A percentile compares a stretch with the other conserved stretches of the same genome.
Evolutionary conservation across 2,797 vertebrate genomes (phyloP).

Genomic region (Melanotaenia boesemani): DNA sequence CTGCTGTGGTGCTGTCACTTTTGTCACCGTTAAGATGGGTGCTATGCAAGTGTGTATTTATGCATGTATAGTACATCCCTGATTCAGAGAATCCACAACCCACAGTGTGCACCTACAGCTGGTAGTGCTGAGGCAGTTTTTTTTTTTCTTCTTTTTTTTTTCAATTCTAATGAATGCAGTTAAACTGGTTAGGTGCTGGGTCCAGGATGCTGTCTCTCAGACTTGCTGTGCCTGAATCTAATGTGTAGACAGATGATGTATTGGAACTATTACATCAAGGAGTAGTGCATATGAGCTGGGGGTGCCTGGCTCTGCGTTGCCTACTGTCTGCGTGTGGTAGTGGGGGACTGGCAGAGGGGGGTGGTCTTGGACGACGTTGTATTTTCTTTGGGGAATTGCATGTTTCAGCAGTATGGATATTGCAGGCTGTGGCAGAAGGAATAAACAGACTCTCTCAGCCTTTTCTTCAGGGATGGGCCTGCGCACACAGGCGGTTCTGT

Average conservation of each 20-base stretch:
- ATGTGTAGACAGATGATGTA: conserved; percentile 76
- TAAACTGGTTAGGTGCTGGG: conserved; percentile 69
- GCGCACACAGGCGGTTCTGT: conserved; percentile 72
- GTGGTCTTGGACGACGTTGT: conserved; percentile 61
- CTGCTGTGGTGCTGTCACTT: conserved; percentile 12
- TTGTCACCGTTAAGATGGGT: conserved; percentile 11
- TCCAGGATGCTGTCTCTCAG: conserved; percentile 58
- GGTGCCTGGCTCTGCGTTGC: conserved; percentile 50
- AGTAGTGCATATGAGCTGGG: conserved; percentile 59
- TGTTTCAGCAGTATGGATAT: conserved; percentile 82
- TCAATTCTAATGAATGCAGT: conserved; percentile 70
- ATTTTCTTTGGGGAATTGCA: conserved; percentile 79
- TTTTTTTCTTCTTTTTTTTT: conserved; percentile 17
- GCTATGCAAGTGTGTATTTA: conserved; percentile 1
- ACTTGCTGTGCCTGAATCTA: conserved; percentile 68
- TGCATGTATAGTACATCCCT: conserved; percentile 15
- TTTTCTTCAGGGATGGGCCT: conserved; percentile 74
- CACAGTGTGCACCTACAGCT: conserved; percentile 33
- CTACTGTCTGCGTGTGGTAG: conserved; percentile 54
- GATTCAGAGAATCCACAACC: conserved; percentile 37
- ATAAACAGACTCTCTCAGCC: conserved; percentile 78
- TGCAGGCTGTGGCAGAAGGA: conserved; percentile 77
- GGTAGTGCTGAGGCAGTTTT: conserved; percentile 63
- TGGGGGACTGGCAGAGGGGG: conserved; percentile 14
- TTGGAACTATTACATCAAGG: conserved; percentile 72